phyloP scores from a whole-genome alignment of 1,140 invertebrate genomes.

The Hypsibius dujardini region DNA sequence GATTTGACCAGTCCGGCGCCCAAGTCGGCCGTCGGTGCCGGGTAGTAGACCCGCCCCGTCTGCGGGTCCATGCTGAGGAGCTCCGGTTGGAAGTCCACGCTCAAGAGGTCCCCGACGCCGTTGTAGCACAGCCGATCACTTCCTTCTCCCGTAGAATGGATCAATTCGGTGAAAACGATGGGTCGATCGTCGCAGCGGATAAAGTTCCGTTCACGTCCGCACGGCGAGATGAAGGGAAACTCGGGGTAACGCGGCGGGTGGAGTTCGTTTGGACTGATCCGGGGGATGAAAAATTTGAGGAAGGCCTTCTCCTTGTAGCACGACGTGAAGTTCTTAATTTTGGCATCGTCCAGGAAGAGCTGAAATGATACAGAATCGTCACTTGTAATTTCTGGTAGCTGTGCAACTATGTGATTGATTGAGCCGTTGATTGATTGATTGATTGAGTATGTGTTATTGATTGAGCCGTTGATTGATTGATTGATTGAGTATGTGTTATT shows the following conservation, averaged over 20 bases:
- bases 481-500: too few species aligned
- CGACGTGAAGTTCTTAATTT: conserved; percentile 94
- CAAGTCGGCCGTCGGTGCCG: conserved; percentile 50
- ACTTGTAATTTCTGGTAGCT: not conserved
- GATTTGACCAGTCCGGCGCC: conserved; percentile 68
- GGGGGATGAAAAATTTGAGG: conserved; percentile 78
- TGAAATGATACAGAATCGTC: conserved; percentile 32
- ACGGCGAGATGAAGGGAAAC: conserved; percentile 79
- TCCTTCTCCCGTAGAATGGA: conserved; percentile 29
- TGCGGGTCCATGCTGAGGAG: conserved; percentile 69
- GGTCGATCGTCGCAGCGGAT: conserved; percentile 82
- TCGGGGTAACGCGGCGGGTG: conserved; percentile 33
- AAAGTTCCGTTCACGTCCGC: conserved; percentile 77
- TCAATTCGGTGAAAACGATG: conserved; percentile 69
- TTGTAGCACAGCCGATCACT: conserved; percentile 47
- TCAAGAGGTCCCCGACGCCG: conserved; percentile 53
- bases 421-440: too few species aligned
- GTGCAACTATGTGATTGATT: too few species aligned
- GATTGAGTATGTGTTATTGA: too few species aligned
- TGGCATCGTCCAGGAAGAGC: conserved; percentile 86
- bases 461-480: too few species aligned
- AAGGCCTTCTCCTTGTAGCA: conserved; percentile 95
- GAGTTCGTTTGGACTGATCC: conserved; percentile 50
- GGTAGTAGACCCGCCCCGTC: conserved; percentile 77
- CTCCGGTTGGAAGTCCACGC: conserved; percentile 44